Conservation (phyloP, 2,888 invertebrate species). For the Caenorhabditis doughertyi region DNA sequence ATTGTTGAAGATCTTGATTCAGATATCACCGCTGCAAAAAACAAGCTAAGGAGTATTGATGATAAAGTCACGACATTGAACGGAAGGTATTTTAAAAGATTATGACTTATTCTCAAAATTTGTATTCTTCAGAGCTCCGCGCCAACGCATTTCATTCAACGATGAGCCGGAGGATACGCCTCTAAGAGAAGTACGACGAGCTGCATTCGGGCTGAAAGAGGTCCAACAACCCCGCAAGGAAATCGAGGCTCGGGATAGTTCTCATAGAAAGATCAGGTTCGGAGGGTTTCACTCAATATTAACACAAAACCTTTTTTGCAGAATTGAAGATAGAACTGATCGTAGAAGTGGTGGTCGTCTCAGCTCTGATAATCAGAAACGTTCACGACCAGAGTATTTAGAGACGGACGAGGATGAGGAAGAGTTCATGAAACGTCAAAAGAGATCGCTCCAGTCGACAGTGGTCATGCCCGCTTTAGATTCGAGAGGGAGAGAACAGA, state of each 20-base stretch:
- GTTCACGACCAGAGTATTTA: conserved; percentile 48
- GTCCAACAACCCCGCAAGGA: conserved; percentile 9
- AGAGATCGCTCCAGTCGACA: conserved; percentile 65
- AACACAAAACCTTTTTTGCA: too few relatives aligned
- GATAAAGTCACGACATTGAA: conserved; percentile 47
- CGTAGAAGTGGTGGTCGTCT: conserved; percentile 30
- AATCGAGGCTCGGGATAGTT: conserved; percentile 14
- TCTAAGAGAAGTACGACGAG: conserved; percentile 42
- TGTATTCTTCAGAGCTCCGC: conserved; percentile 44
- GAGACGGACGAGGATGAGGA: conserved; percentile 58
- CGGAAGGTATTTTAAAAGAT: conserved; percentile 47
- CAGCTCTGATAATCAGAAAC: conserved; percentile 53
- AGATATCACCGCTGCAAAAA: conserved; percentile 47
- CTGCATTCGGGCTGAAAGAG: conserved; percentile 46
- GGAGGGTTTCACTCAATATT: too few relatives aligned
- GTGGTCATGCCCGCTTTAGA: conserved; percentile 85
- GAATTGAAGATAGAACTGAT: conserved; percentile 43
- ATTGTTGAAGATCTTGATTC: conserved; percentile 53
- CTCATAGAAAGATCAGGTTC: conserved; percentile 27
- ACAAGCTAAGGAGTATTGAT: conserved; percentile 53
- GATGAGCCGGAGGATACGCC: conserved; percentile 45
- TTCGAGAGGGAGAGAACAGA: conserved; percentile 90
- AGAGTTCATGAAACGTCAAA: conserved; percentile 47
- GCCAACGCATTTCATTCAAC: conserved; percentile 53
- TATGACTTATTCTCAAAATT: too few relatives aligned